A percentile compares a stretch with the other conserved stretches of the same genome.
Evolutionary conservation across 2,113 vertebrate species (phyloP).

Genomic region (Carollia perspicillata): DNA sequence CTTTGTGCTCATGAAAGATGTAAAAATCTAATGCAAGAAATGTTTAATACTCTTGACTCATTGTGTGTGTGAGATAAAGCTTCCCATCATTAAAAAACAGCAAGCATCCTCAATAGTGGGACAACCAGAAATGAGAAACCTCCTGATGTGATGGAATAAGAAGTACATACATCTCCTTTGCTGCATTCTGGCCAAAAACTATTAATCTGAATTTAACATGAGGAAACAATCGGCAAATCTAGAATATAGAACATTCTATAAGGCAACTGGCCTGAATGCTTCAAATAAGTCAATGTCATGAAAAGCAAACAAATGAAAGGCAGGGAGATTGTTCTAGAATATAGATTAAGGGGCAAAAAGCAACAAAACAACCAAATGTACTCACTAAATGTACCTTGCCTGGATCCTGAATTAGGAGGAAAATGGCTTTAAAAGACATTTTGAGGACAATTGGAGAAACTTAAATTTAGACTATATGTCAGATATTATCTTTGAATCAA

Average conservation of each 20-base stretch:
- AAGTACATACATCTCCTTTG: not conserved
- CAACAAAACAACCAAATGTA: not conserved
- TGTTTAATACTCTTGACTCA: not conserved
- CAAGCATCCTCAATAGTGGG: not conserved
- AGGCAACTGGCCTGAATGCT: not conserved
- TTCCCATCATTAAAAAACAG: not conserved
- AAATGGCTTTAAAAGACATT: not conserved
- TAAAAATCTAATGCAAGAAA: not conserved
- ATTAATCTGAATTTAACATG: not conserved
- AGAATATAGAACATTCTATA: not conserved
- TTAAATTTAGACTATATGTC: not conserved
- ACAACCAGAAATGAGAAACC: not conserved
- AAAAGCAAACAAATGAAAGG: not conserved
- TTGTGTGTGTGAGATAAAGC: not conserved
- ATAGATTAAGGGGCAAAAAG: not conserved
- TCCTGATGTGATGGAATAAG: not conserved
- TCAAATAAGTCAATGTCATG: not conserved
- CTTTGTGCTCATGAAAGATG: not conserved
- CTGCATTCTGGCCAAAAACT: not conserved
- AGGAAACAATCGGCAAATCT: not conserved
- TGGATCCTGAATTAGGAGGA: not conserved
- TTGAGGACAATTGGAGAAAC: not conserved
- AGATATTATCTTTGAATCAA: not conserved
- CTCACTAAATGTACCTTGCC: not conserved
- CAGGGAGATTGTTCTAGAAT: not conserved